phyloP scores from a whole-genome alignment of 2,797 vertebrate species.

The Sylvia borin region DNA sequence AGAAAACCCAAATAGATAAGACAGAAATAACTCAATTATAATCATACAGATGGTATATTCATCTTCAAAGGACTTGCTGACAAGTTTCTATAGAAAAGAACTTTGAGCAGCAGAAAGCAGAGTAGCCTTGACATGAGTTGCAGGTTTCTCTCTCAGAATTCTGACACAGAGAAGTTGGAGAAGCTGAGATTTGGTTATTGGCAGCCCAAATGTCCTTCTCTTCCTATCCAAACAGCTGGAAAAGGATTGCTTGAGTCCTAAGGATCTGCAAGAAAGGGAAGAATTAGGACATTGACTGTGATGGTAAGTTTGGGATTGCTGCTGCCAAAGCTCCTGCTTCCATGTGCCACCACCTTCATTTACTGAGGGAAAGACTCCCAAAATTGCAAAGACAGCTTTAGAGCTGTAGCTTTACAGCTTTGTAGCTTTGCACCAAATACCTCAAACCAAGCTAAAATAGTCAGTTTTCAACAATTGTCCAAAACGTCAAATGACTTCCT shows the following conservation, averaged over 20 bases:
- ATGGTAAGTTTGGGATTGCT: neutral
- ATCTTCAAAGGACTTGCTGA: neutral
- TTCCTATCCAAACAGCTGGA: neutral
- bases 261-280: neutral
- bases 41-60: neutral
- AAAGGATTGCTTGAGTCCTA: rapidly evolving
- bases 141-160: neutral
- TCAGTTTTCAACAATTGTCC: neutral
- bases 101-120: neutral
- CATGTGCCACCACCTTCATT: neutral
- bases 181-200: neutral
- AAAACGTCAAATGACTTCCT: neutral
- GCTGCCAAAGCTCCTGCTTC: neutral
- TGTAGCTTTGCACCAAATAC: neutral
- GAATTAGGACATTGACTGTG: neutral
- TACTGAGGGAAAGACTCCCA: rapidly evolving
- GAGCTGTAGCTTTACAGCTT: neutral
- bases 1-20: neutral
- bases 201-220: neutral
- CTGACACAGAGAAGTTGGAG: neutral
- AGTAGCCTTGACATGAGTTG: rapidly evolving
- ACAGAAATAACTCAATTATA: neutral
- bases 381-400: neutral
- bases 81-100: neutral
- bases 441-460: neutral